Percentiles rank a stretch among this genome's conserved stretches.
Evolutionary conservation across 2,888 invertebrate species (phyloP).

Genomic region (Brachynemurus nebulosus): DNA sequence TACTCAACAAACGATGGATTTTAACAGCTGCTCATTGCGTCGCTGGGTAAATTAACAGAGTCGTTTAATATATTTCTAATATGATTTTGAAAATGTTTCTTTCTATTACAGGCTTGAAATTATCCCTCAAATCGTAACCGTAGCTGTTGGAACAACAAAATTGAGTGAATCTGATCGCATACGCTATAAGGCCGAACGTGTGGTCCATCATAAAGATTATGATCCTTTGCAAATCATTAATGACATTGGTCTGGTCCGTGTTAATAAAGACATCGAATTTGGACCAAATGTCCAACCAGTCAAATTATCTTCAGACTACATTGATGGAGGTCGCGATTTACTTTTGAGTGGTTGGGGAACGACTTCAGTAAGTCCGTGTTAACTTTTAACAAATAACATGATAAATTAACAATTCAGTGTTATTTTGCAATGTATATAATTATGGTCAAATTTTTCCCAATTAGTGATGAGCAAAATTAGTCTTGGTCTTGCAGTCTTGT

Average conservation of each 20-base stretch:
- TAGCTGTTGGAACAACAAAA: too few species aligned
- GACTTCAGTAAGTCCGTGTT: not conserved
- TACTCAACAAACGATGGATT: not conserved
- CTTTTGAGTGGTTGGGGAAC: not conserved
- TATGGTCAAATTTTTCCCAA: too few species aligned
- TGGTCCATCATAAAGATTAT: not conserved
- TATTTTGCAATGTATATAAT: too few species aligned
- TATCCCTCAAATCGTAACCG: not conserved
- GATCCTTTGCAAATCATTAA: not conserved
- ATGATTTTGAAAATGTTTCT: not conserved
- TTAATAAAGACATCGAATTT: too few species aligned
- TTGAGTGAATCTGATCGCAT: not conserved
- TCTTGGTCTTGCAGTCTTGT: too few species aligned
- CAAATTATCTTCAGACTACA: not conserved
- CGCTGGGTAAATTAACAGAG: not conserved
- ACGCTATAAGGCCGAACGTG: not conserved
- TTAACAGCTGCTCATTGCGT: slow-evolving; percentile 2
- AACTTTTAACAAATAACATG: too few species aligned
- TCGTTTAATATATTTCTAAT: not conserved
- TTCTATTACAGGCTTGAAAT: not conserved
- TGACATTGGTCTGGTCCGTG: not conserved
- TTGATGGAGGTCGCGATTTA: not conserved
- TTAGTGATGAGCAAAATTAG: too few species aligned
- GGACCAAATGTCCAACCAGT: not conserved
- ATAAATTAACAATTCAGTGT: too few species aligned